These are phyloP conservation scores for Phaethornis superciliosus DNA, from an alignment of 2,113 vertebrate species.

Conservation along the genomic window DNA sequence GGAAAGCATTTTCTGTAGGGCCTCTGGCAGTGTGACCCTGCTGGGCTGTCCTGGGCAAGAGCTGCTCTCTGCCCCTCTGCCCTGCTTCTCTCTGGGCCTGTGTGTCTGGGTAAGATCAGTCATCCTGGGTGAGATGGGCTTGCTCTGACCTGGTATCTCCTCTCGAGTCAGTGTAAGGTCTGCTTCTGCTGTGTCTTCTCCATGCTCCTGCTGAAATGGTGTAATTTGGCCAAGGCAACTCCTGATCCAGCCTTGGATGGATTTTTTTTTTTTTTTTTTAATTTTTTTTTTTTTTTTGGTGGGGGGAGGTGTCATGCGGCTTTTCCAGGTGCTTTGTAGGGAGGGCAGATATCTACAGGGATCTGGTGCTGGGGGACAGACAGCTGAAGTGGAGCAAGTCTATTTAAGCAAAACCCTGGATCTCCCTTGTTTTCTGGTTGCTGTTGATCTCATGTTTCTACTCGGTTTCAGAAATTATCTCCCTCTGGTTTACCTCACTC, in stretches of 20 bases:
- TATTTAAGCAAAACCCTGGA: neutral
- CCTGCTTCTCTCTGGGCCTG: fast-evolving
- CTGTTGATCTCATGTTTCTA: neutral
- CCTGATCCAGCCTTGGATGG: neutral
- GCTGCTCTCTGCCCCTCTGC: neutral
- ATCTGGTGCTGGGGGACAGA: neutral
- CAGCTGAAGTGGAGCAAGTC: neutral
- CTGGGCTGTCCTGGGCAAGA: neutral
- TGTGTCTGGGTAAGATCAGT: neutral
- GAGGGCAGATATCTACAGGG: neutral
- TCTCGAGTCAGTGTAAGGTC: fast-evolving
- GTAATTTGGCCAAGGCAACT: neutral
- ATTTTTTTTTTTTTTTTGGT: neutral
- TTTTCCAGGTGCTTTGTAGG: neutral
- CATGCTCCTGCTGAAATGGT: neutral
- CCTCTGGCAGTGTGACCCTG: neutral
- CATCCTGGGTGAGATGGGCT: fast-evolving
- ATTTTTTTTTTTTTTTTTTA: neutral
- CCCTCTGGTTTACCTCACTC: neutral
- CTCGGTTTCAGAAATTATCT: neutral
- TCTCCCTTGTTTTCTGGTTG: neutral
- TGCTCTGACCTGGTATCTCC: neutral
- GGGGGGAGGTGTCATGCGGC: neutral
- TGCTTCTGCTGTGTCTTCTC: neutral
- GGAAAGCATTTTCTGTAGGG: neutral